phyloP scores from a whole-genome alignment of 2,797 vertebrate genomes.

The Pachyuromys duprasi region DNA sequence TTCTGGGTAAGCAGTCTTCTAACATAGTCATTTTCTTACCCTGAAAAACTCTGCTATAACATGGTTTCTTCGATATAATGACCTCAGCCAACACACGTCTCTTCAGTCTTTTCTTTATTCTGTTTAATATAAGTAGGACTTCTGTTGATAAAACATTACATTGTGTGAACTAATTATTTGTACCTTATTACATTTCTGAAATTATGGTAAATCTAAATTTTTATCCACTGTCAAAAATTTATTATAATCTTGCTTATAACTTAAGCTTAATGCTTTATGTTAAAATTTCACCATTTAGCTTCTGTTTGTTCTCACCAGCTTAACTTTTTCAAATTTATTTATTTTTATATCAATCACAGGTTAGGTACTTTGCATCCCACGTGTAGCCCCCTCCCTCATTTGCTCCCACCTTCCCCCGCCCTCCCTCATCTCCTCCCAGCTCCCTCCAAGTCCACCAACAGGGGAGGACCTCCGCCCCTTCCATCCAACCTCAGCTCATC shows the following conservation, averaged over 20 bases:
- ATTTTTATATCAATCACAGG: too few species aligned
- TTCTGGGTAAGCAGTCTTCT: background rate
- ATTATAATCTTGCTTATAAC: background rate
- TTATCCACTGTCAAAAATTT: background rate
- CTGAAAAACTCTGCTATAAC: background rate
- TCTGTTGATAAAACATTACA: background rate
- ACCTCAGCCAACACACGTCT: background rate
- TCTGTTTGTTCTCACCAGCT: background rate
- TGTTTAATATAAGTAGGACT: background rate
- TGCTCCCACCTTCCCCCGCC: too few species aligned
- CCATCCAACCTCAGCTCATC: too few species aligned
- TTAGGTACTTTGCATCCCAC: too few species aligned
- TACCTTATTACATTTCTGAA: background rate
- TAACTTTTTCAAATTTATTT: too few species aligned
- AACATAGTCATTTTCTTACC: background rate
- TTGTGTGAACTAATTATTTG: background rate
- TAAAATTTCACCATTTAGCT: background rate
- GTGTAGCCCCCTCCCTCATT: too few species aligned
- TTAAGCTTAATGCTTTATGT: background rate
- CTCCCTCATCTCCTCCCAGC: too few species aligned
- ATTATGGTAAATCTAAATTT: background rate
- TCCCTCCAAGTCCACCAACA: too few species aligned
- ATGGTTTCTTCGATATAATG: background rate
- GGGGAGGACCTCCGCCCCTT: too few species aligned
- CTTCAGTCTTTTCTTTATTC: background rate